Evolutionary conservation across 2,113 vertebrate genomes (phyloP).

Genomic region (Myrmecobius fasciatus): DNA sequence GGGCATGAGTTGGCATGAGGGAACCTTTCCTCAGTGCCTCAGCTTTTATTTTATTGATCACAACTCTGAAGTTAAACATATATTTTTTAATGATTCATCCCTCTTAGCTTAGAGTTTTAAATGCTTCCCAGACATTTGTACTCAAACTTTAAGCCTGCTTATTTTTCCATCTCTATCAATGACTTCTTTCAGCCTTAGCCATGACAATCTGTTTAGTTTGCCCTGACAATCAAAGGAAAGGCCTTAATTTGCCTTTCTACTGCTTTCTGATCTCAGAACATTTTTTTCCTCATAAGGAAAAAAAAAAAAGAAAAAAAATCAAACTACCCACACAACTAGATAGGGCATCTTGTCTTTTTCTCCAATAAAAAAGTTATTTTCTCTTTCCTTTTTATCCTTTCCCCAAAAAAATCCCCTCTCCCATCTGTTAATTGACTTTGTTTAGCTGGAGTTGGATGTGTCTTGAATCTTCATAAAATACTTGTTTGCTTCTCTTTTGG

Average conservation of each 20-base stretch:
- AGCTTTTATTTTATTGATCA: not conserved
- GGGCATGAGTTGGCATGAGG: not conserved
- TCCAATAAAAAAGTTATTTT: not conserved
- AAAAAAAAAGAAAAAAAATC: not conserved
- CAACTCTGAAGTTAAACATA: not conserved
- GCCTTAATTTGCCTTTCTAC: not conserved
- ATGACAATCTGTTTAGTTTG: not conserved
- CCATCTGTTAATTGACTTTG: not conserved
- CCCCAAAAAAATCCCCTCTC: not conserved
- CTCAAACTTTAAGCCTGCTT: not conserved
- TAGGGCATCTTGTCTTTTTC: not conserved
- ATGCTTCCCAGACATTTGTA: not conserved
- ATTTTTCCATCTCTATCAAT: not conserved
- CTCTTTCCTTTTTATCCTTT: not conserved
- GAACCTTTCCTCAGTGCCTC: not conserved
- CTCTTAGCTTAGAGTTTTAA: not conserved
- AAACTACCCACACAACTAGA: not conserved
- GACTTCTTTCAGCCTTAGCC: not conserved
- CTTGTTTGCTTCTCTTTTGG: not conserved
- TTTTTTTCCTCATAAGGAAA: not conserved
- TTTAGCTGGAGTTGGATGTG: not conserved
- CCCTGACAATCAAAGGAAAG: not conserved
- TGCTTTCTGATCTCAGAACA: not conserved
- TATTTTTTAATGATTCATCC: not conserved
- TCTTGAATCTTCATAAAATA: not conserved